Percentiles rank a stretch among this genome's conserved stretches.
These are phyloP conservation scores for Paguma larvata DNA, from an alignment of 2,797 vertebrate species.

Conservation along the genomic window DNA sequence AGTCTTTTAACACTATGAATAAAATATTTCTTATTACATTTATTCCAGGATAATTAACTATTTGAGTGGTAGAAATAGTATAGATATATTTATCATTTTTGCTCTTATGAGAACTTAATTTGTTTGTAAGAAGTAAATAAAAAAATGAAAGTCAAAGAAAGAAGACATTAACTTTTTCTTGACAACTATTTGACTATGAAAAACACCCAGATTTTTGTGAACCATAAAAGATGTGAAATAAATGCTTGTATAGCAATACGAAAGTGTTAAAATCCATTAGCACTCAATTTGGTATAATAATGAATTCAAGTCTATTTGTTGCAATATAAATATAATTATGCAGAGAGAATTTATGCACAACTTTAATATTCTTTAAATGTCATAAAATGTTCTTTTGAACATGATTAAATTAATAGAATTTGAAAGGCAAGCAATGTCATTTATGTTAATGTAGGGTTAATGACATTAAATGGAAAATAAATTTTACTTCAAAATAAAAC, in stretches of 20 bases:
- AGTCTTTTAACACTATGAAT: background rate
- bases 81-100: conserved; percentile 4
- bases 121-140: background rate
- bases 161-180: conserved; percentile 78
- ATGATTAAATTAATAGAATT: conserved; percentile 61
- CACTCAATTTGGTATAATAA: conserved; percentile 81
- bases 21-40: background rate
- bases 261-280: conserved; percentile 82
- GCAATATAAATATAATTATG: conserved; percentile 85
- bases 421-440: background rate
- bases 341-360: conserved; percentile 77
- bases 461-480: conserved; percentile 3
- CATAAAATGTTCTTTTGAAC: conserved; percentile 47
- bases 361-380: conserved; percentile 70
- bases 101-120: background rate
- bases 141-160: conserved; percentile 62
- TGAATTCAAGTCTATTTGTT: conserved; percentile 81
- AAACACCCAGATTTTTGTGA: conserved; percentile 69
- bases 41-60: background rate
- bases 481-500: conserved; percentile 43
- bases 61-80: background rate
- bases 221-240: conserved; percentile 78
- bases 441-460: background rate
- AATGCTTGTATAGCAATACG: conserved; percentile 76
- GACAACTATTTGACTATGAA: conserved; percentile 77